phyloP scores from a whole-genome alignment of 1,140 invertebrate species.

The Cotesia typhae region DNA sequence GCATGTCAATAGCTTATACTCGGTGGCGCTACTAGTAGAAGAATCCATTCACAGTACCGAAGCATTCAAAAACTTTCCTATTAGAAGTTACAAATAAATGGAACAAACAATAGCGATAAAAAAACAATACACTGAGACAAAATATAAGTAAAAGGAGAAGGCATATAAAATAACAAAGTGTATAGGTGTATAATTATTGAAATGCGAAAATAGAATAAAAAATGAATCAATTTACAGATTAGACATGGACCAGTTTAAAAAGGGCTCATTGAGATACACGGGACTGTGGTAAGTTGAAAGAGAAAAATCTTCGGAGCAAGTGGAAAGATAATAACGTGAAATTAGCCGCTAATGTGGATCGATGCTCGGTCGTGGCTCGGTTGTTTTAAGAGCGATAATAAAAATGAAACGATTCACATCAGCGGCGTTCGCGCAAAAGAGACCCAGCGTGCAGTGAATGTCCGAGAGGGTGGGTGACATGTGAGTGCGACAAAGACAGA shows the following conservation, averaged over 20 bases:
- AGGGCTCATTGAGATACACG: constrained; percentile 15
- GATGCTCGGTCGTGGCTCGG: constrained; percentile 52
- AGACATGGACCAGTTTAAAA: not conserved
- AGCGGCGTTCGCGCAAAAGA: constrained; percentile 27
- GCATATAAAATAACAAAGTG: not conserved
- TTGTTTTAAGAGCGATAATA: constrained; percentile 62
- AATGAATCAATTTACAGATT: constrained; percentile 8
- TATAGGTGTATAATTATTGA: constrained; percentile 3
- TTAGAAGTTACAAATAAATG: too few relatives aligned
- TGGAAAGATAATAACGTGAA: constrained; percentile 57
- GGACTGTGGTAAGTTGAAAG: constrained; percentile 50
- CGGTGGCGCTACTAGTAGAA: too few relatives aligned
- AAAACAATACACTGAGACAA: not conserved
- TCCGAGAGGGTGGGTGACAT: constrained; percentile 5
- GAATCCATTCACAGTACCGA: too few relatives aligned
- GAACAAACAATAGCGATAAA: not conserved
- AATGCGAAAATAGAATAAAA: not conserved
- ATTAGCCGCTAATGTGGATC: constrained; percentile 65
- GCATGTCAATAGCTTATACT: too few relatives aligned
- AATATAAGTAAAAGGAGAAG: not conserved
- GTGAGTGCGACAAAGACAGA: too few relatives aligned
- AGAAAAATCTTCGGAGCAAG: constrained; percentile 52
- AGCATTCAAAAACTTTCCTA: too few relatives aligned
- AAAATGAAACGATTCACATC: constrained; percentile 61
- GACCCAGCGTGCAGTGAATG: constrained; percentile 7